Evolutionary conservation across 2,113 vertebrate species (phyloP).

Genomic region (Sterrhoptilus dennistouni): DNA sequence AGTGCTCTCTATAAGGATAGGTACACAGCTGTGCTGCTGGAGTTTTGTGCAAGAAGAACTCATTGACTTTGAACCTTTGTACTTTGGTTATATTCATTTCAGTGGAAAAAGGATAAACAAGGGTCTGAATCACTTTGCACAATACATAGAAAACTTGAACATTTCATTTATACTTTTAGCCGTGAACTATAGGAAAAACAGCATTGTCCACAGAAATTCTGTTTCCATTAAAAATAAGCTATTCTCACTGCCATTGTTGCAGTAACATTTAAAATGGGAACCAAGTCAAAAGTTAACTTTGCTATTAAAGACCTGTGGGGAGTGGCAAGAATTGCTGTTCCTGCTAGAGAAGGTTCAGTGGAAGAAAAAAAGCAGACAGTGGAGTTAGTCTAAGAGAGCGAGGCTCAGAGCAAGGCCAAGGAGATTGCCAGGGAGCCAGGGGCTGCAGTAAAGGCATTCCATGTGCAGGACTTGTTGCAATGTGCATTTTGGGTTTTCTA

Average conservation of each 20-base stretch:
- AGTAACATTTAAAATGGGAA: background rate
- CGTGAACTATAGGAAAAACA: background rate
- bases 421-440: background rate
- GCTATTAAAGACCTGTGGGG: background rate
- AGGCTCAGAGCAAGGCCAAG: background rate
- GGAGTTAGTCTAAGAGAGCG: background rate
- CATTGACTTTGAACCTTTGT: slow-evolving; percentile 43
- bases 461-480: too few relatives aligned
- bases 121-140: background rate
- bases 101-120: background rate
- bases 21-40: background rate
- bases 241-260: background rate
- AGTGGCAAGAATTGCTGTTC: background rate
- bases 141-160: background rate
- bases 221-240: slow-evolving; percentile 6
- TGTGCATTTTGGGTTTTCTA: too few relatives aligned
- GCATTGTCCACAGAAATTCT: background rate
- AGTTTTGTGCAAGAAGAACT: background rate
- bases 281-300: background rate
- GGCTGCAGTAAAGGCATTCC: background rate
- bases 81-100: background rate
- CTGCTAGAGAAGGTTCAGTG: background rate
- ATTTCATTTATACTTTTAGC: background rate
- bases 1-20: background rate
- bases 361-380: background rate